phyloP scores from a whole-genome alignment of 2,113 vertebrate genomes.

The Coreoperca whiteheadi region DNA sequence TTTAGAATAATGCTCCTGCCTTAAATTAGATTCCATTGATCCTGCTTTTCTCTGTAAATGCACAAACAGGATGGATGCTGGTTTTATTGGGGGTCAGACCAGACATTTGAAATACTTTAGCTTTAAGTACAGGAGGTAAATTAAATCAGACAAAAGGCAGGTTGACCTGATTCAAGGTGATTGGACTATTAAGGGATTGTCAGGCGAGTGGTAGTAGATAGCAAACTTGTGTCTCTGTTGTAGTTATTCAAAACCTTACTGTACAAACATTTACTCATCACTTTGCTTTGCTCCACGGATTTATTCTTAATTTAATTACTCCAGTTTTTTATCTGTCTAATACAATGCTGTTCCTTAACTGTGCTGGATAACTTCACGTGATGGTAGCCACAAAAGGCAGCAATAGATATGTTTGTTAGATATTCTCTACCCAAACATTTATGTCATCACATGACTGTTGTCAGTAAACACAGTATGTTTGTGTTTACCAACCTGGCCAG shows the following conservation, averaged over 20 bases:
- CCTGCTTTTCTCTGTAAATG: slow-evolving; percentile 71
- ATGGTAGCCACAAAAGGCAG: slow-evolving; percentile 7
- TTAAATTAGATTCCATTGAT: slow-evolving; percentile 81
- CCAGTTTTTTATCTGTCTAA: background rate
- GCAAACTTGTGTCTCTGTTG: slow-evolving; percentile 18
- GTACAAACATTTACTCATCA: background rate
- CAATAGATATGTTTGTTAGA: slow-evolving; percentile 17
- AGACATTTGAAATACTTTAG: slow-evolving; percentile 68
- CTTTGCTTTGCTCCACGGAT: background rate
- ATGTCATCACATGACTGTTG: slow-evolving; percentile 28
- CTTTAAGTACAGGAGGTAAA: slow-evolving; percentile 60
- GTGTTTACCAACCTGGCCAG: slow-evolving; percentile 49
- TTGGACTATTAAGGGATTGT: slow-evolving; percentile 19
- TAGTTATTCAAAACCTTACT: background rate
- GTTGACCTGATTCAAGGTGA: slow-evolving; percentile 58
- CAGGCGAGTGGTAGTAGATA: background rate
- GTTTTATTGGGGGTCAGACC: slow-evolving; percentile 69
- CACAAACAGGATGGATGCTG: slow-evolving; percentile 68
- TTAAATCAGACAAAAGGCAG: slow-evolving; percentile 63
- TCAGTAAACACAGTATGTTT: slow-evolving; percentile 55
- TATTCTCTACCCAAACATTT: slow-evolving; percentile 23
- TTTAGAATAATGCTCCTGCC: slow-evolving; percentile 78
- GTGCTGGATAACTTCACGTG: background rate
- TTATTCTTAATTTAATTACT: background rate
- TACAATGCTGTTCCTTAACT: background rate